Evolutionary conservation across 2,113 vertebrate genomes (phyloP), one percentile per base, ranked within the genome.

Genomic region (Hippolais icterina): DNA sequence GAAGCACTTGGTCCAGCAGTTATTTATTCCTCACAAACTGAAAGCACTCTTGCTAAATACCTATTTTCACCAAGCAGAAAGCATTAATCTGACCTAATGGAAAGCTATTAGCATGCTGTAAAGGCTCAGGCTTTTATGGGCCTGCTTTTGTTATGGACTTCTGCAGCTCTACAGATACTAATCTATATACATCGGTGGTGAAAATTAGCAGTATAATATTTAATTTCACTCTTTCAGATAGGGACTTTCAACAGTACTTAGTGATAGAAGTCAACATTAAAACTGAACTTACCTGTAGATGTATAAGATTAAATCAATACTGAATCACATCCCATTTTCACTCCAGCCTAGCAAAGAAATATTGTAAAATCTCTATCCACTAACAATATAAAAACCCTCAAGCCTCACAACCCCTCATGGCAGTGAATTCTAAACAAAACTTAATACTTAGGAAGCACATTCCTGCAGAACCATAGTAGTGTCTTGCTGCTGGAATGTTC

Each of bases 61-160:
- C 72, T 92, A 68, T 93, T 93, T 88, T 83, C 79, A 88, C 68
- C 63, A 21, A 93, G 86, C 59, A 96, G 86, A 82, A 93, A 72
- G 72, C 83, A 92, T 93, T 89, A 89, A 94, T 93, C 83, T 83
- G 88, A 78, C 64, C 80, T 90, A 93, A 95, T 90, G 69, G 76
- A 92, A 96, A 93, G 46, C 69, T 83, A 94, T 96, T 96, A 96
- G 92, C 64, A 75, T 90, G 85, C 86, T 84, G 56, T 42, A 94
- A 86, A 89, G 65, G 60, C 60, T 93, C 70, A 53, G 27, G 76
- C 57, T 94, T 96, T 92, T 89, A 87, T n/a, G 89, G 76, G 47
- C 1, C 1, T 59, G 37, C 76, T 75, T 86, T 93, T 79, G 78
- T 96, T 90, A 94, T 12, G 57, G 83, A 89, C 71, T 75, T 90